Percentiles rank a stretch among this genome's conserved stretches.
These are phyloP conservation scores for Trimorus sp. DNA, from an alignment of 2,888 invertebrate genomes.

Conservation along the genomic window DNA sequence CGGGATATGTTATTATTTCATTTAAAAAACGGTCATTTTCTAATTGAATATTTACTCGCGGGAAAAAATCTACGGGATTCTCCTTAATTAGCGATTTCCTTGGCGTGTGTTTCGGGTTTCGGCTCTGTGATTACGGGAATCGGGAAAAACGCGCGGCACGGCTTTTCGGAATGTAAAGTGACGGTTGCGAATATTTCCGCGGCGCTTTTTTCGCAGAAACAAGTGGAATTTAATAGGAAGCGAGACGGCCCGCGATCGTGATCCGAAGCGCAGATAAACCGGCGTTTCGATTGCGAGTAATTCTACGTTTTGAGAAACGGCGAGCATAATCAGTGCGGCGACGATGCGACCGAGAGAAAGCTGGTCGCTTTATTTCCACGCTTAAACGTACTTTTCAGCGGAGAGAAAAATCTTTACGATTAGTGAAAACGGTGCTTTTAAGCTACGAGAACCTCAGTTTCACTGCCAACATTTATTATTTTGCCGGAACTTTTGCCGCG, in stretches of 20 bases:
- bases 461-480: constrained; percentile 7
- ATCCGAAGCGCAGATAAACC: constrained; percentile 17
- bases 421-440: constrained; percentile 33
- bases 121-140: no score
- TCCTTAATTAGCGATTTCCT: no score
- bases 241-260: constrained; percentile 8
- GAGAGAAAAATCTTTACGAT: constrained; percentile 31
- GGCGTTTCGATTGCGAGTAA: constrained; percentile 27
- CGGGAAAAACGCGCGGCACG: no score
- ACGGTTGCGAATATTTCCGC: no score
- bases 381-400: constrained; percentile 41
- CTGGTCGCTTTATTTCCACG: constrained; percentile 51
- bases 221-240: constrained; percentile 9
- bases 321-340: constrained; percentile 53
- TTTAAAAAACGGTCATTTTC: no score
- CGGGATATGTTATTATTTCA: background rate
- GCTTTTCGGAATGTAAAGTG: no score
- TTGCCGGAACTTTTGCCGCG: background rate
- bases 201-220: background rate
- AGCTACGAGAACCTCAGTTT: constrained; percentile 33
- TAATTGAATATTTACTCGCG: no score
- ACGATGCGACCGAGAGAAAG: constrained; percentile 61
- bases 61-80: background rate
- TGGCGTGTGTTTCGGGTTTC: no score
- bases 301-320: constrained; percentile 41